Percentiles rank a stretch among this genome's conserved stretches.
These are phyloP conservation scores for Drosophila tsacasi DNA, from an alignment of 1,140 invertebrate genomes.

Conservation along the genomic window DNA sequence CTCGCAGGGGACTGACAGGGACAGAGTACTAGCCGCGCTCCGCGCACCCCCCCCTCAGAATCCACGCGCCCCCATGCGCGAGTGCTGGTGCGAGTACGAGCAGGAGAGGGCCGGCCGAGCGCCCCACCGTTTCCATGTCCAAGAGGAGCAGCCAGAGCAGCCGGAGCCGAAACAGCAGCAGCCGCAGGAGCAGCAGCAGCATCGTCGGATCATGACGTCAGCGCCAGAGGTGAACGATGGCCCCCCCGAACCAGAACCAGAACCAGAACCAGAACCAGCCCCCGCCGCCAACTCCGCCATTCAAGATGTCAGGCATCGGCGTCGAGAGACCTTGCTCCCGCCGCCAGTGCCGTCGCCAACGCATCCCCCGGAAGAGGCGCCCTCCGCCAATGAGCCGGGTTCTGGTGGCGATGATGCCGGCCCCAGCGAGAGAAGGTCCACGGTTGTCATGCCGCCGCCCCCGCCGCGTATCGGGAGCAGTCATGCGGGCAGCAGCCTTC, in stretches of 20 bases:
- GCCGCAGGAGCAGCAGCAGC: background rate
- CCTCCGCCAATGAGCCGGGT: background rate
- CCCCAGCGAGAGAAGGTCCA: background rate
- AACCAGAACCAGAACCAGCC: background rate
- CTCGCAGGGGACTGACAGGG: slow-evolving; percentile 15
- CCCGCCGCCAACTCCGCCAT: background rate
- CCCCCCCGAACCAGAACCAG: background rate
- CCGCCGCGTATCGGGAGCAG: slow-evolving; percentile 46
- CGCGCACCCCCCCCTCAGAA: background rate
- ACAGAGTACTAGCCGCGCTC: background rate
- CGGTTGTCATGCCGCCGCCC: background rate
- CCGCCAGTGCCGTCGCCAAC: background rate
- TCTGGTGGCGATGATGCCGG: background rate
- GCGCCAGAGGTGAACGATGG: background rate
- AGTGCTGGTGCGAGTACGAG: slow-evolving; percentile 13
- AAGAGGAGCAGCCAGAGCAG: background rate
- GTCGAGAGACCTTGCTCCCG: background rate
- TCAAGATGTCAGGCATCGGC: background rate
- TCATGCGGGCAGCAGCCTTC: slow-evolving; percentile 42
- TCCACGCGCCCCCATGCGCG: background rate
- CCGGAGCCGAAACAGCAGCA: background rate
- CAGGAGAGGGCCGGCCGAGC: slow-evolving; percentile 16
- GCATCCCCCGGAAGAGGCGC: background rate
- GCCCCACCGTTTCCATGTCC: slow-evolving; percentile 5
- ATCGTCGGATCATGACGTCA: slow-evolving; percentile 11